Conservation (phyloP, 2,888 invertebrate genomes). For the Harpagoxenus sublaevis region DNA sequence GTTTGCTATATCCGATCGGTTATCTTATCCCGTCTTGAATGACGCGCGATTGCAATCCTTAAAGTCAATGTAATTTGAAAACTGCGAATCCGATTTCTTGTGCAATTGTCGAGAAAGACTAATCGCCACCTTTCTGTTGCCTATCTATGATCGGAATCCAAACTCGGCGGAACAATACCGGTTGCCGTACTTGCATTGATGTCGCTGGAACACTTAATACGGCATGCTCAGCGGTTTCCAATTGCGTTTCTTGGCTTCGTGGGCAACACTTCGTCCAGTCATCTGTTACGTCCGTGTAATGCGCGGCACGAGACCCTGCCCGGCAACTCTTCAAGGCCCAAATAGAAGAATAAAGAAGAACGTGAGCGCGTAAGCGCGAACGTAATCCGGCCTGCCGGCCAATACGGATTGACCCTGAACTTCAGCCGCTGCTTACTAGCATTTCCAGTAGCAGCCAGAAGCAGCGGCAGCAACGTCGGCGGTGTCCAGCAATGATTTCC, state of each 20-base stretch:
- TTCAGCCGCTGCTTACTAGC: constrained; percentile 73
- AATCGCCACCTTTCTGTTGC: neutral
- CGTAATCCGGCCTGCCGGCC: constrained; percentile 76
- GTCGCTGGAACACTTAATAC: neutral
- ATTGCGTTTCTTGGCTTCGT: neutral
- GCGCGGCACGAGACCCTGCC: constrained; percentile 71
- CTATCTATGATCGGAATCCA: neutral
- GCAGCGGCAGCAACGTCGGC: constrained; percentile 27
- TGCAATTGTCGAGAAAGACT: neutral
- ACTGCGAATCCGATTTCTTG: neutral
- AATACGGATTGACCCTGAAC: constrained; percentile 84
- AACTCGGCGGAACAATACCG: neutral
- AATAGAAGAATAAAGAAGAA: constrained; percentile 82
- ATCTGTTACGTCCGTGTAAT: constrained; percentile 31
- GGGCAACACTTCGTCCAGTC: constrained; percentile 23
- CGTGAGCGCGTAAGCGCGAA: constrained; percentile 73
- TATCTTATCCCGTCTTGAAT: neutral
- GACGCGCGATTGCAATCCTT: neutral
- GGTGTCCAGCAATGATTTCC: constrained; percentile 79
- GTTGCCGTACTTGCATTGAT: neutral
- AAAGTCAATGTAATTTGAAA: neutral
- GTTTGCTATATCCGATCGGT: neutral
- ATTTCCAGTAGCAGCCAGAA: constrained; percentile 58
- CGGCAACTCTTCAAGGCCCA: constrained; percentile 81
- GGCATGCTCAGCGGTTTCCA: neutral